Base-by-base conservation (phyloP, 2,797 vertebrate genomes). In the Pyrocephalus nanus region DNA sequence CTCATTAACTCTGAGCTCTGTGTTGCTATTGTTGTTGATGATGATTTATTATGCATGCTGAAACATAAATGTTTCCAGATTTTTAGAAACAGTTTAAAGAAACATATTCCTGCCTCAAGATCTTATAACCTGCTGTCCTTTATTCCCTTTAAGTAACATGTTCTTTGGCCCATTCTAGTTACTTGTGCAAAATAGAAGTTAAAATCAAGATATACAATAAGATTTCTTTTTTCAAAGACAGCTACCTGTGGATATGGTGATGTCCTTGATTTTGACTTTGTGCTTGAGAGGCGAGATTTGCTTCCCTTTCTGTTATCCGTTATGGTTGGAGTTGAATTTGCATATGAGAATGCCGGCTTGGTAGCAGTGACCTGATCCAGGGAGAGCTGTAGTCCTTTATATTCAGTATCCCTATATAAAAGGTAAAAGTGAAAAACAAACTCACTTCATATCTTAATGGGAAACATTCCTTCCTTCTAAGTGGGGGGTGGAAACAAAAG, bases 321-420 rank as follows among this genome's bases (percentile, higher is more conserved):
- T 91, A 98, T 97, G 69, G 98, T 97, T 88, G 98, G 98, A 86
- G 98, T 93, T 29, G 98, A 97, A 95, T 98, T 98, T 97, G 97
- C 96, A 57, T 98, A 99, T 91, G 98, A 97, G 93, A 99, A 99
- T 11, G 98, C 96, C 38, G 98, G 97, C 97, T 99, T 99, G 94
- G 98, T 98, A 93, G 98, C 98, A 22, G 98, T 98, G 96, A 98
- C 98, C 97, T 99, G 99, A 97, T 99, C 99, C 97, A 99, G 96
- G 32, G 99, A 99, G 72, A 99, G 98, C 97, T 99, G 99, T 20
- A 99, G 98, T 77, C 99, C 99, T 98, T 99, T 99, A 93, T 99
- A 99, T 96, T 99, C 99, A 2, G 98, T 99, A 95, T 99, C 99
- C 97, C 99, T 99, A 95, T 82, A 95, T 32, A 94, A 94, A 86